Base-by-base conservation (phyloP, 1,140 invertebrate genomes). In the Coptotermes formosanus region DNA sequence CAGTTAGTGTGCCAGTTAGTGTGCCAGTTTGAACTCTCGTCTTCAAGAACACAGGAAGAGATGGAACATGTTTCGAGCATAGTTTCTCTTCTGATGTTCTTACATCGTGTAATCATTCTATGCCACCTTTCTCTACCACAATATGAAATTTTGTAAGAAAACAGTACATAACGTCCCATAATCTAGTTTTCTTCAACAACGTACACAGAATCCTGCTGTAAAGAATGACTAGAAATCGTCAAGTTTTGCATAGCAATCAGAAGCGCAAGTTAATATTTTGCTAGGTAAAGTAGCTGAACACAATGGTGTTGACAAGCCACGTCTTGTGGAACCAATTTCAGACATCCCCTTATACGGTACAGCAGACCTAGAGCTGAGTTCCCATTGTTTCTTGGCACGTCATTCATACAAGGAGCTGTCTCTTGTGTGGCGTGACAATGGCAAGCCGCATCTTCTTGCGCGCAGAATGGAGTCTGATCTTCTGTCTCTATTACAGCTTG, bases 271-370 rank as follows among this genome's bases (percentile, higher is more conserved):
- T 8, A 38, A 75, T 30, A 30, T n/a, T 75, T 75, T 30, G 25
- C 25, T 30, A 14, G 64, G 64, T 14, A 75, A 30, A 75, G 64
- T 30, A 75, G 25, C 64, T 30, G 64, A 25, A 8, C 7, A 75
- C 64, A 64, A 64, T 75, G n/a, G 64, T 75, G 25, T 75, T 30
- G 64, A 30, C 64, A 75, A n/a, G 64, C 8, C 25, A 75, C 25
- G 16, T 75, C 25, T 75, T 75, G 64, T 75, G 64, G 64, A 75
- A 75, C 64, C 64, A 30, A 75, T 75, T 75, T 75, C 64, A 75
- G n/a, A 75, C 14, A 75, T 75, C 64, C n/a, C n/a, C 64, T 30
- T 30, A 12, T 75, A 8, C 64, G 2, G 64, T n/a, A 2, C 30
- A 4, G 64, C 6, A 30, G n/a, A 6, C 9, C n/a, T 75, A 30